Percentiles rank a stretch among this genome's conserved stretches.
Conservation (phyloP, 2,113 vertebrate genomes). For the Prunella fulvescens region DNA sequence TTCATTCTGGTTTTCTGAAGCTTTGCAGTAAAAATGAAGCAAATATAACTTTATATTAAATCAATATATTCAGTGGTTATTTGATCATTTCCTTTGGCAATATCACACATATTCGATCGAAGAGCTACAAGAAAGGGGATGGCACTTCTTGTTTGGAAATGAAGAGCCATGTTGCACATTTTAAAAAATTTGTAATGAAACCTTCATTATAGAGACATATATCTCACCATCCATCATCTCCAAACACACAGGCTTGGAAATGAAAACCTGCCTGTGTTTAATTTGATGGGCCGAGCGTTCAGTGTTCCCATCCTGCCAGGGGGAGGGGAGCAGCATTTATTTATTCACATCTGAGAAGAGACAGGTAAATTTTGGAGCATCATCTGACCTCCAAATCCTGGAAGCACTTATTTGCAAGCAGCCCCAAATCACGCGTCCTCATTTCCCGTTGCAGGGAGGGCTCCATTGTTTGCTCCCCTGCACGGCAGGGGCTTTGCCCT, state of each 20-base stretch:
- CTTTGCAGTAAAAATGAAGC: not conserved
- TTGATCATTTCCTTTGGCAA: not conserved
- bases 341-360: not conserved
- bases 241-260: conserved; percentile 40
- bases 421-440: not conserved
- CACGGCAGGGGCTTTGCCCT: conserved; percentile 43
- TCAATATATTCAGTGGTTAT: not conserved
- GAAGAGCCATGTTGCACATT: conserved; percentile 27
- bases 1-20: not conserved
- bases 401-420: not conserved
- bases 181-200: conserved; percentile 46
- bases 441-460: not conserved
- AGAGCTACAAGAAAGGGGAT: not conserved
- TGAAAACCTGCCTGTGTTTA: conserved; percentile 50
- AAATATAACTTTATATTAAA: conserved; percentile 29
- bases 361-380: conserved; percentile 30
- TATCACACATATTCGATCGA: not conserved
- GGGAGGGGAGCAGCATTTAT: not conserved
- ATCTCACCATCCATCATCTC: conserved; percentile 63
- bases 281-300: not conserved
- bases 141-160: conserved; percentile 18
- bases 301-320: not conserved
- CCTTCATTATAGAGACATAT: conserved; percentile 54
- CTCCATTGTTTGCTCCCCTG: conserved; percentile 35
- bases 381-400: not conserved